These are phyloP conservation scores for Pollenia griseotomentosa DNA, from an alignment of 2,888 invertebrate genomes.

Conservation along the genomic window DNA sequence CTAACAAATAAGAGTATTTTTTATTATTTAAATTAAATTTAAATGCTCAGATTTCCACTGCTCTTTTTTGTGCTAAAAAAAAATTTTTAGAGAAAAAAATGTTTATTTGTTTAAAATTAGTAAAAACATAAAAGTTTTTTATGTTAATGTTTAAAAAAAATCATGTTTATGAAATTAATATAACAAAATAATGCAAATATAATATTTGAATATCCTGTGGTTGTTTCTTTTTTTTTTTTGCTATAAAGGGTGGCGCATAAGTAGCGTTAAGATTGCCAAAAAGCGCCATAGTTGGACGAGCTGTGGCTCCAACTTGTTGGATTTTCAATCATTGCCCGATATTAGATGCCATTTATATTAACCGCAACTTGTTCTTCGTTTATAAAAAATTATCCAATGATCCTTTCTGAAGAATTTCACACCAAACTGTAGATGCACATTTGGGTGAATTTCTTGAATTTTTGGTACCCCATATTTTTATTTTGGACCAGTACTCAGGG, in stretches of 20 bases:
- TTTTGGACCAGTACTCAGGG: too few species aligned
- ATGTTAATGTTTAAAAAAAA: background rate
- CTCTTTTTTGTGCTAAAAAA: constrained; percentile 16
- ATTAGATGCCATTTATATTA: too few species aligned
- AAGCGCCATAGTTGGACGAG: too few species aligned
- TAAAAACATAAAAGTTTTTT: constrained; percentile 47
- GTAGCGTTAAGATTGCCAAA: too few species aligned
- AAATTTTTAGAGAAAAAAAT: constrained; percentile 9
- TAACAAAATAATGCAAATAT: constrained; percentile 30
- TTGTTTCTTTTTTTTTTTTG: background rate
- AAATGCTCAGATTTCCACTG: background rate
- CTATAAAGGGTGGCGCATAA: background rate
- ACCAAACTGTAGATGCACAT: too few species aligned
- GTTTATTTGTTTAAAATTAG: constrained; percentile 63
- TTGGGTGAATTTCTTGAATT: too few species aligned
- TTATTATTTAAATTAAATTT: constrained; percentile 1
- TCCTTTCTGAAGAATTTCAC: too few species aligned
- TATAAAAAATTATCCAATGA: too few species aligned
- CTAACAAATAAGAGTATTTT: background rate
- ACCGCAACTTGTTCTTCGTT: too few species aligned
- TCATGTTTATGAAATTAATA: constrained; percentile 36
- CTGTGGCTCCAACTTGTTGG: too few species aligned
- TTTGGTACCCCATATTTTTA: too few species aligned
- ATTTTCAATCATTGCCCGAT: too few species aligned
- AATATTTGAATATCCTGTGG: background rate